Evolutionary conservation across 2,888 invertebrate genomes (phyloP), one percentile per base, ranked within the genome.

Genomic region (Eupithecia exiguata): DNA sequence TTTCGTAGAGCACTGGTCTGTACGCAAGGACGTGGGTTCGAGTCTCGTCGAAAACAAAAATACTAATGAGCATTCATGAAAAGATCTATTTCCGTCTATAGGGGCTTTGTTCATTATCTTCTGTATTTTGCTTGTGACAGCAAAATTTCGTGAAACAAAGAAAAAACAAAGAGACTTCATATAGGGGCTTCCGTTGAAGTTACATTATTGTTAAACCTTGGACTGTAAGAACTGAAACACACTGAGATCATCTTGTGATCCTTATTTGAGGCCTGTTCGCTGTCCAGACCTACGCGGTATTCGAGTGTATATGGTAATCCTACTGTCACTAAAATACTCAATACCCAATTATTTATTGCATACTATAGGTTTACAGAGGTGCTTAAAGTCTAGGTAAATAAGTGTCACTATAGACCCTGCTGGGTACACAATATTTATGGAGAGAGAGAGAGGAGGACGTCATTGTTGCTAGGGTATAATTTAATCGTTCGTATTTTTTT

Each of bases 111-210:
- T 35, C 16, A 14, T 21, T 7, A 30, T 1, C 3, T 14, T 61
- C 16, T 35, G 35, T 35, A 30, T 30, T 61, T 30, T 7, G 62
- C 30, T 35, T 3, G 6, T 62, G 35, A 58, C 3, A 21, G 4
- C 9, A 25, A 21, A 58, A 21, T 53, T 53, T 53, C 10, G 49
- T 53, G 49, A 10, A n/a, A 9, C 2, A 53, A 53, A 53, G 53
- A 53, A 21, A 25, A 53, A n/a, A 53, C 12, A 21, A 53, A 58
- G 58, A 58, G 7, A 58, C 58, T 25, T 58, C 58, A 58, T 25
- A 58, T 25, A 58, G 58, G 66, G 21, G 66, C 21, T 38, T 65
- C 10, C 38, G 65, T 38, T 63, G 10, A 63, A 63, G 36, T n/a
- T 9, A 40, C 21, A 65, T 40, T 35, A 35, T 35, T 63, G 63